These are phyloP conservation scores for Lampropteryx suffumata DNA, from an alignment of 2,888 invertebrate genomes.

Conservation along the genomic window DNA sequence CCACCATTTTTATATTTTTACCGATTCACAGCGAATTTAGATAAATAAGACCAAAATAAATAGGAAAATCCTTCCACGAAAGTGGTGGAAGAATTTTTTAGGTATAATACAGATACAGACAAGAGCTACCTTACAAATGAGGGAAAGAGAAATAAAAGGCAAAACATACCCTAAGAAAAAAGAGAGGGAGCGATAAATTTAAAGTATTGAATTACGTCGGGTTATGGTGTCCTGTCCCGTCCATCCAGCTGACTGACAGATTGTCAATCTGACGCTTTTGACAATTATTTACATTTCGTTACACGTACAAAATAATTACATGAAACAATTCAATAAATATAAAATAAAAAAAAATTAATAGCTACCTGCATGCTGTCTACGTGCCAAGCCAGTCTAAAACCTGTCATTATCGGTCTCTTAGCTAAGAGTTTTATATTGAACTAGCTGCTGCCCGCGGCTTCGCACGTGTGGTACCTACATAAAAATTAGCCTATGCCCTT, in stretches of 20 bases:
- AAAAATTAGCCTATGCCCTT: too few species aligned
- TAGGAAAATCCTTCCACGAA: slow-evolving; percentile 57
- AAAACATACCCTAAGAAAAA: slow-evolving; percentile 29
- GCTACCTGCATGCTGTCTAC: too few species aligned
- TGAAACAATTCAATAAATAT: too few species aligned
- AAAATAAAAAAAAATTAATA: too few species aligned
- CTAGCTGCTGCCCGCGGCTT: too few species aligned
- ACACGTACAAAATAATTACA: too few species aligned
- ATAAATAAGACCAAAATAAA: slow-evolving; percentile 45
- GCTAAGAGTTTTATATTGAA: too few species aligned
- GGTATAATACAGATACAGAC: slow-evolving; percentile 28
- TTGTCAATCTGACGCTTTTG: neutral
- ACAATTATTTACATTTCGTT: slow-evolving; percentile 16
- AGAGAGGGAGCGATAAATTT: neutral
- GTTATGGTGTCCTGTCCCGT: too few species aligned
- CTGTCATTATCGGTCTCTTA: too few species aligned
- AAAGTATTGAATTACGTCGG: slow-evolving; percentile 6
- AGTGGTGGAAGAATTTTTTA: slow-evolving; percentile 54
- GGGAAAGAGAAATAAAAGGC: neutral
- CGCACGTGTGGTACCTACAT: too few species aligned
- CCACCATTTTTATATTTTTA: slow-evolving; percentile 81
- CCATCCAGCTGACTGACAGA: slow-evolving; percentile 13
- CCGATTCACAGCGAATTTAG: slow-evolving; percentile 53
- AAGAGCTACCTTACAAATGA: slow-evolving; percentile 1
- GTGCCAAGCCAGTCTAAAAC: too few species aligned